phyloP scores from a whole-genome alignment of 2,888 invertebrate genomes.

The Ischnus inquisitorius region DNA sequence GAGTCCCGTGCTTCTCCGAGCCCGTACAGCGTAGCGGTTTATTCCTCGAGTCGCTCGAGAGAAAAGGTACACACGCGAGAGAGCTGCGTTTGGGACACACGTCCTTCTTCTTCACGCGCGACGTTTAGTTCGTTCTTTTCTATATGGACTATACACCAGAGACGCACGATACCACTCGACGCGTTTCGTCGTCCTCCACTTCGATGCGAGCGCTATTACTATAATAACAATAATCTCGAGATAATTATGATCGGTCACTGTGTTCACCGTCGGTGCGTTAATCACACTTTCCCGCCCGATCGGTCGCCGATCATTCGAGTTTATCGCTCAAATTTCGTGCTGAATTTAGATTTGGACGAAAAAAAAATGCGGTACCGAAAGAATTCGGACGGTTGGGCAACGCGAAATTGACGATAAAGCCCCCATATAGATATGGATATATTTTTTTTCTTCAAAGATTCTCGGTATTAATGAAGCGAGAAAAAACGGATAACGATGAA shows the following conservation, averaged over 20 bases:
- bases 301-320: slow-evolving; percentile 32
- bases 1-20: slow-evolving; percentile 1
- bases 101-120: slow-evolving; percentile 17
- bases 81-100: slow-evolving; percentile 38
- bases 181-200: slow-evolving; percentile 22
- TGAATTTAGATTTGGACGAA: neutral
- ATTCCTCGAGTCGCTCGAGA: slow-evolving; percentile 47
- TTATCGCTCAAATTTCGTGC: slow-evolving; percentile 41
- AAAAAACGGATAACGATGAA: neutral
- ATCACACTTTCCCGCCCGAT: slow-evolving; percentile 55
- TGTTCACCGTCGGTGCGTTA: slow-evolving; percentile 49
- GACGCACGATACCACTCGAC: neutral
- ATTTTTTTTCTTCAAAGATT: neutral
- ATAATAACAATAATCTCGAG: slow-evolving; percentile 67
- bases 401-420: neutral
- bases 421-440: too few species aligned
- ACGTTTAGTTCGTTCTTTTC: slow-evolving; percentile 24
- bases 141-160: neutral
- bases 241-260: slow-evolving; percentile 63
- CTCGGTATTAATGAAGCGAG: neutral
- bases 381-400: neutral
- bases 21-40: slow-evolving; percentile 49
- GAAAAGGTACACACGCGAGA: slow-evolving; percentile 36
- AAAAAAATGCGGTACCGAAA: neutral
- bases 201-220: slow-evolving; percentile 47